Conservation (phyloP, 2,888 invertebrate genomes). For the Pyrrhosoma nymphula region DNA sequence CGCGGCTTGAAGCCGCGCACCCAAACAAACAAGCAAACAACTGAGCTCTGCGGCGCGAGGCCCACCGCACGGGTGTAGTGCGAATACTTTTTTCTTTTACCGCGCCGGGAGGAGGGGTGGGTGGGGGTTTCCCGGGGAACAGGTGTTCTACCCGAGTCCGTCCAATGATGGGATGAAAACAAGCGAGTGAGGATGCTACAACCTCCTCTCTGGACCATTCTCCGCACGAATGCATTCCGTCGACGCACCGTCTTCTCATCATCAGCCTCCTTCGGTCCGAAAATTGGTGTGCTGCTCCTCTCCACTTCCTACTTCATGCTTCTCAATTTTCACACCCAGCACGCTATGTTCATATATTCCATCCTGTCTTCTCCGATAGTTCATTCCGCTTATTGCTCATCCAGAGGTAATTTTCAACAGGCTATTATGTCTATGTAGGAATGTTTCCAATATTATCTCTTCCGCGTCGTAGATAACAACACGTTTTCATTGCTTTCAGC, state of each 20-base stretch:
- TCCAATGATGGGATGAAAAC: not conserved
- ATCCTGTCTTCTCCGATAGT: no score
- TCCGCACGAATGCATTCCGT: not conserved
- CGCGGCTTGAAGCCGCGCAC: not conserved
- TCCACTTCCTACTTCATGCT: not conserved
- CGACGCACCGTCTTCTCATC: not conserved
- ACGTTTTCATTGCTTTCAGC: no score
- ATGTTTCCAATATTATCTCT: no score
- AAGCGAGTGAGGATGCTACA: not conserved
- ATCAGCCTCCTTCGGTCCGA: not conserved
- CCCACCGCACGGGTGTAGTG: not conserved
- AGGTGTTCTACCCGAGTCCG: not conserved
- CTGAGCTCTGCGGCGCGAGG: not conserved
- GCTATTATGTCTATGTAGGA: no score
- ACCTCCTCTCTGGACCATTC: not conserved
- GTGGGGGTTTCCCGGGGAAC: not conserved
- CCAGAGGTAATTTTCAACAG: no score
- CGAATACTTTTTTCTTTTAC: not conserved
- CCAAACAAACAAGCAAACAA: constrained; percentile 12
- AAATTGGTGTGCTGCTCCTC: not conserved
- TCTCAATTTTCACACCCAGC: not conserved
- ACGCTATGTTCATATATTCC: no score
- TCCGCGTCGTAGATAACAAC: no score
- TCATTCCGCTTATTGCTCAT: no score
- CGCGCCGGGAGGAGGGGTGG: not conserved